Conservation (phyloP, 2,888 invertebrate genomes). For the Polydrusus cervinus region DNA sequence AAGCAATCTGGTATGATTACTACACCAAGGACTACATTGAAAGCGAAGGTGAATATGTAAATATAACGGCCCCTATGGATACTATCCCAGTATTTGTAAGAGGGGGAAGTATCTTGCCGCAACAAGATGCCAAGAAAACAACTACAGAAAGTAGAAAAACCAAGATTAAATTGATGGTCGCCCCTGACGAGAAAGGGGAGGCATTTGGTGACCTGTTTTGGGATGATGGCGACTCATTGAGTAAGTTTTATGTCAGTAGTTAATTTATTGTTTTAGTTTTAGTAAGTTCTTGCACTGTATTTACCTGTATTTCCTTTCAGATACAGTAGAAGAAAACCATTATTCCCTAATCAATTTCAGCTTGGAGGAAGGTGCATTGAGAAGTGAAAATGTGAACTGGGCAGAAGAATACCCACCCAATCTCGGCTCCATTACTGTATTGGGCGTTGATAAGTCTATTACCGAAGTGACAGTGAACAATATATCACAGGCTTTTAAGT, state of each 20-base stretch:
- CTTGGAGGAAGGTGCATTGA: constrained; percentile 62
- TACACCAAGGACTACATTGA: constrained; percentile 71
- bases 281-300: no score
- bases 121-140: constrained; percentile 78
- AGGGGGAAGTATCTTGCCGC: constrained; percentile 83
- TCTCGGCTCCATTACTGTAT: constrained; percentile 65
- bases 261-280: no score
- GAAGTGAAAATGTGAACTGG: constrained; percentile 63
- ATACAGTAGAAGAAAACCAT: constrained; percentile 76
- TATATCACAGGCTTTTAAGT: constrained; percentile 64
- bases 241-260: no score
- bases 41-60: constrained; percentile 71
- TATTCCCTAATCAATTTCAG: constrained; percentile 75
- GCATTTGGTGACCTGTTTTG: constrained; percentile 83
- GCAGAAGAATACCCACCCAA: constrained; percentile 67
- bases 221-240: constrained; percentile 87
- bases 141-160: constrained; percentile 78
- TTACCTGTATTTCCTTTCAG: constrained; percentile 69
- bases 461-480: constrained; percentile 66
- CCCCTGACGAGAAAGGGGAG: constrained; percentile 72
- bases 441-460: constrained; percentile 65
- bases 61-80: constrained; percentile 76
- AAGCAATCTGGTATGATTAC: constrained; percentile 81
- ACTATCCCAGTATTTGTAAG: constrained; percentile 78
- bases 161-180: constrained; percentile 79